Evolutionary conservation across 2,113 vertebrate genomes (phyloP), one percentile per base, ranked within the genome.

Genomic region (Romanogobio albipinnatus): DNA sequence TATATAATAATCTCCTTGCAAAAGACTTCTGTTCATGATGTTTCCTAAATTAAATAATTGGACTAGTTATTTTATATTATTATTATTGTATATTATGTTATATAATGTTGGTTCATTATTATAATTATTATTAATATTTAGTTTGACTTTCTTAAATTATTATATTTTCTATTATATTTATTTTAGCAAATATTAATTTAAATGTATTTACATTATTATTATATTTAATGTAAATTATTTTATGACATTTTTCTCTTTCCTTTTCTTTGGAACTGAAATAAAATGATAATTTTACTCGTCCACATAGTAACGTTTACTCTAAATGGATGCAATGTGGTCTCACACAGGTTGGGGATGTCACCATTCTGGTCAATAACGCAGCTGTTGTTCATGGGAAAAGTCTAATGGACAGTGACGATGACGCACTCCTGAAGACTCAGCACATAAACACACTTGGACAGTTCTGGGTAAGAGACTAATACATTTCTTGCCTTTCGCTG

Each of bases 381-480:
- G 98, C 97, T 0, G 98, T 99, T 75, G 98, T 99, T 76, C 97
- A 99, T 1, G 98, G 98, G n/a, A 99, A 96, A 91, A 96, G 96
- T 89, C 91, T 99, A 88, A 97, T 99, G 94, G 96, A 98, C 94
- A 98, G 98, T 0, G 97, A 99, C 0, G 98, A 99, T 0, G 96
- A 99, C 17, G 97, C 98, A 13, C 95, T 99, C 45, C 94, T 99
- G 82, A 99, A 99, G 90, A 97, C 97, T 5, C 98, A 99, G 84
- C 97, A 99, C 73, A 96, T 99, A 90, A 99, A 99, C 93, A 97
- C 97, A 19, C 90, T 99, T 89, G 98, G 97, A 83, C 98, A 99
- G 89, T 99, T 99, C 93, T 99, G 98, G 98, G 98, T 99, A 94
- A 92, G 94, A 85, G 22, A 77, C 56, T 19, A 71, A 68, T 70